These are phyloP conservation scores for Chrysolina haemoptera DNA, from an alignment of 2,888 invertebrate genomes.

Conservation along the genomic window DNA sequence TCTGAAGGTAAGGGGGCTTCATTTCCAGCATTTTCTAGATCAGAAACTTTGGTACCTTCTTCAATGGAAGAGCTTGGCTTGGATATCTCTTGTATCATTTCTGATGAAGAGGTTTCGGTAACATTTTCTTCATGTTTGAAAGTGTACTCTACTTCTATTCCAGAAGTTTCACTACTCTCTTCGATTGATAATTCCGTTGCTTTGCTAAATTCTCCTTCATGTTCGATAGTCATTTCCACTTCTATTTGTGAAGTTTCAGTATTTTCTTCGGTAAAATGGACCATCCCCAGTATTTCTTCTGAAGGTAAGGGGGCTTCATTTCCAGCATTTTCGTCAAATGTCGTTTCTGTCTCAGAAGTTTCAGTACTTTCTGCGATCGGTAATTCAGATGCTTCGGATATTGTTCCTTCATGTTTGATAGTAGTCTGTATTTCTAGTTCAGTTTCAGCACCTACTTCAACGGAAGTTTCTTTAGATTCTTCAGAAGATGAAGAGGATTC, in stretches of 20 bases:
- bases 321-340: slow-evolving; percentile 2
- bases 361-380: neutral
- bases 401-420: neutral
- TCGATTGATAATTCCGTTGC: neutral
- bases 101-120: neutral
- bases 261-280: too few species aligned
- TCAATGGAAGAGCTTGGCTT: too few species aligned
- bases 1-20: neutral
- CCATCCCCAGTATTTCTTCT: neutral
- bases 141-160: neutral
- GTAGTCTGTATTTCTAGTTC: neutral
- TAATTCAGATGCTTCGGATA: slow-evolving; percentile 10
- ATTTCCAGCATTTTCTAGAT: neutral
- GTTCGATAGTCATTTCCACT: neutral
- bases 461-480: neutral
- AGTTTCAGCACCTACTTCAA: neutral
- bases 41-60: too few species aligned
- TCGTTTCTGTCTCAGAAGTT: neutral
- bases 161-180: neutral
- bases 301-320: neutral
- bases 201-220: neutral
- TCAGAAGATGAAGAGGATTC: neutral
- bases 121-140: neutral
- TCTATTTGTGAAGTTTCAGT: neutral
- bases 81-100: too few species aligned